phyloP scores from a whole-genome alignment of 2,797 vertebrate genomes.

The Karalla daura region DNA sequence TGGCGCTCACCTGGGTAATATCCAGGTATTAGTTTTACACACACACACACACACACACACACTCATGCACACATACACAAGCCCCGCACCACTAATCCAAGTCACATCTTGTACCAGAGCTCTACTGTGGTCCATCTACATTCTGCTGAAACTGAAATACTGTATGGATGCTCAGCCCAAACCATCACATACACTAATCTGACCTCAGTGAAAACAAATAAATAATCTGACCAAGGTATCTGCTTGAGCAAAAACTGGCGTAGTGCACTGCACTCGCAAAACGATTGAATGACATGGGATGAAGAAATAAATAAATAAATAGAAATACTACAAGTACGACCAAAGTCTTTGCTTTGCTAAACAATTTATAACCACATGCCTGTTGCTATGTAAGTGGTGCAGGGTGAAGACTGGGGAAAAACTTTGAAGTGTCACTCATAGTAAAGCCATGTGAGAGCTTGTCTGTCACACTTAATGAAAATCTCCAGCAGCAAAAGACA shows the following conservation, averaged over 20 bases:
- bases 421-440: slow-evolving; percentile 25
- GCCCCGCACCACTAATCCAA: background rate
- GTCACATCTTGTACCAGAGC: background rate
- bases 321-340: slow-evolving; percentile 16
- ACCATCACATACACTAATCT: background rate
- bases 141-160: background rate
- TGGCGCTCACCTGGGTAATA: slow-evolving; percentile 25
- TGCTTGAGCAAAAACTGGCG: background rate
- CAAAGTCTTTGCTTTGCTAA: slow-evolving; percentile 4
- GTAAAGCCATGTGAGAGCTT: background rate
- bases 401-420: slow-evolving; percentile 12
- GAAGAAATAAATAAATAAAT: no score
- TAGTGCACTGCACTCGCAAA: background rate
- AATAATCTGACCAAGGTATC: background rate
- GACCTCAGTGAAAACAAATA: background rate
- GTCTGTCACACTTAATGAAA: slow-evolving; percentile 28
- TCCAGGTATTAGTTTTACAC: slow-evolving; percentile 15
- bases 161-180: background rate
- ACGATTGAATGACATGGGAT: background rate
- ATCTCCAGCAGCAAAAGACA: slow-evolving; percentile 6
- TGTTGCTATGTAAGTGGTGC: background rate
- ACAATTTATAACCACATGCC: background rate
- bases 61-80: no score
- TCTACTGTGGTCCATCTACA: background rate
- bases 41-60: background rate